phyloP scores from a whole-genome alignment of 2,888 invertebrate species.

The Resseliella maxima region DNA sequence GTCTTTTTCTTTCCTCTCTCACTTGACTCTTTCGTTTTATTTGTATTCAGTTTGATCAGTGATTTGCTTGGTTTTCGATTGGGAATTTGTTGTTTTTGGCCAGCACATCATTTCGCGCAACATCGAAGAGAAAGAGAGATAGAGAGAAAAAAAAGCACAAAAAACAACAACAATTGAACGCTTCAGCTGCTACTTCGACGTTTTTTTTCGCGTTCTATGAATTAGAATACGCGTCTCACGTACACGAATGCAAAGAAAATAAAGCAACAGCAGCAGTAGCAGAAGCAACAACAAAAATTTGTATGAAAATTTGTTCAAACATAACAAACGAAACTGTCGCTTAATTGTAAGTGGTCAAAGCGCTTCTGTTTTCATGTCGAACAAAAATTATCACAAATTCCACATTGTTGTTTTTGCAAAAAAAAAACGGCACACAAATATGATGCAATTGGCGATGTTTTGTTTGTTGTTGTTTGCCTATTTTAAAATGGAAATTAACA shows the following conservation, averaged over 20 bases:
- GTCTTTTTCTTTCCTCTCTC: background rate
- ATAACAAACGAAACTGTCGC: conserved; percentile 18
- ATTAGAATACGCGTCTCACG: conserved; percentile 52
- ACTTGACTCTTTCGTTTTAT: background rate
- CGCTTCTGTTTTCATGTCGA: background rate
- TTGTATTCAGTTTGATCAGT: conserved; percentile 30
- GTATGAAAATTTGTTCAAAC: background rate
- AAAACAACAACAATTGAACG: background rate
- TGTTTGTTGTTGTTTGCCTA: background rate
- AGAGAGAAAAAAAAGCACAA: background rate
- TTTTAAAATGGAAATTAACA: conserved; percentile 47
- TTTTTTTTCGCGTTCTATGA: conserved; percentile 11
- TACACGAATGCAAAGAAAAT: background rate
- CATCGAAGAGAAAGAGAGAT: background rate
- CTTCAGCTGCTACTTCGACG: background rate
- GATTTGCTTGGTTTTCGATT: conserved; percentile 52
- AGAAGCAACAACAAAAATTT: conserved; percentile 1
- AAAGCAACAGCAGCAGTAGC: too few relatives aligned
- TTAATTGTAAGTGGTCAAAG: background rate
- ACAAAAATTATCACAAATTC: conserved; percentile 54
- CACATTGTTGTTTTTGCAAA: conserved; percentile 31
- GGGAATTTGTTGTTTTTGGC: conserved; percentile 27
- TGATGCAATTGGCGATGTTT: background rate
- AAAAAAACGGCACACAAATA: background rate
- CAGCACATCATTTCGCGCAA: background rate